Base-by-base conservation (phyloP, 2,113 vertebrate genomes). In the Alexandromys fortis region DNA sequence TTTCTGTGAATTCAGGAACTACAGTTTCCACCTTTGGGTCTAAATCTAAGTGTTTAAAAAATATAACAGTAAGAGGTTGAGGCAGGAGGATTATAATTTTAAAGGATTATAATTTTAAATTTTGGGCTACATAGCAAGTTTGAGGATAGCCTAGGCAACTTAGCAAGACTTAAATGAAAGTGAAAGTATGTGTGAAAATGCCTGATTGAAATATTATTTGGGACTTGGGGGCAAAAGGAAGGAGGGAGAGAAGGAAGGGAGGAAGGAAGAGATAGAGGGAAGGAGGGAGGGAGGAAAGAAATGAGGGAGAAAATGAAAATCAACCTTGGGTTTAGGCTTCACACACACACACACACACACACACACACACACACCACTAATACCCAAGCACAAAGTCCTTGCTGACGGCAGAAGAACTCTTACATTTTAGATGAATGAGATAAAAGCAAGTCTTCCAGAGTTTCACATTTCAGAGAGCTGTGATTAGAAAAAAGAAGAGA, bases 291-390 rank as follows among this genome's bases (percentile, higher is more conserved):
- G 0, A 11, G 16, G 17, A 35, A 52, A 5, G 5, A 26, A 63
- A 26, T 5, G 3, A 86, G 42, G 19, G 26, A 67, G 30, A 17
- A 14, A 38, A n/a, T 26, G 11, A n/a, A 81, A 58, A n/a, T 35
- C 33, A 55, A 24, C 9, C 28, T 49, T 19, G 28, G 26, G 38
- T 61, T n/a, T 38, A 82, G 52, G 22, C 35, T 58, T 81, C 33
- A 79, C 28, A 78, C 76, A 78, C 76, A 78, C 45, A 78, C 76
- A 78, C 45, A 78, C 76, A 78, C 77, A 55, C 77, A 81, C 78
- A 55, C 78, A 76, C 75, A 77, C 78, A 26, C 78, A 58, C 30
- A 72, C 17, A 21, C 68, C 14, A 16, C 35, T 72, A 16, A 26
- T 58, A 76, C 22, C 21, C 79, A 82, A 61, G 79, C 21, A 61